Evolutionary conservation across 1,140 invertebrate species (phyloP).

Genomic region (Aporrectodea caliginosa): DNA sequence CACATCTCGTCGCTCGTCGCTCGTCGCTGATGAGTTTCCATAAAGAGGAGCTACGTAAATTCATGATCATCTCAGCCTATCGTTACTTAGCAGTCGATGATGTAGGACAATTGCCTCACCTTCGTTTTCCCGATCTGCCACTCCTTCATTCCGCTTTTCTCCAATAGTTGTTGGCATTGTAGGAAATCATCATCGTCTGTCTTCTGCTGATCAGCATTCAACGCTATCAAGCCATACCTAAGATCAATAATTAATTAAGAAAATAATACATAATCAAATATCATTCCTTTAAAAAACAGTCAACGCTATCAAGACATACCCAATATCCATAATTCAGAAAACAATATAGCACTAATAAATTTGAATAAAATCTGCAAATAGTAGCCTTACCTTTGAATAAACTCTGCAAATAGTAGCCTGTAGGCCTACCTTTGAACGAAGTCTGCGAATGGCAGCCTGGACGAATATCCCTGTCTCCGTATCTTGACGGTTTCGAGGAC

Average conservation of each 20-base stretch:
- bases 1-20: no score
- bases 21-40: no score
- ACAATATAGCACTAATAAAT: not conserved
- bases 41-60: no score
- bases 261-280: conserved; percentile 6
- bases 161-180: conserved; percentile 67
- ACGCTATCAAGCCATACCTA: conserved; percentile 24
- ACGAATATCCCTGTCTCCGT: conserved; percentile 48
- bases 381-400: not conserved
- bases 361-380: not conserved
- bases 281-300: not conserved
- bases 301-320: not conserved
- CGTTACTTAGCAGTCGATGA: no score
- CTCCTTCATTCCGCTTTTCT: conserved; percentile 71
- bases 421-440: conserved; percentile 45
- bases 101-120: no score
- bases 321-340: not conserved
- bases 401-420: not conserved
- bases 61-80: no score
- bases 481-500: conserved; percentile 50
- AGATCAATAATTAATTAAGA: not conserved
- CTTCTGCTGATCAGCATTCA: not conserved
- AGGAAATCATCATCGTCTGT: no score
- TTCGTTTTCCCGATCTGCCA: conserved; percentile 75
- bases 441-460: conserved; percentile 46